These are phyloP conservation scores for Narcine bancroftii DNA, from an alignment of 2,113 vertebrate species.

Conservation along the genomic window DNA sequence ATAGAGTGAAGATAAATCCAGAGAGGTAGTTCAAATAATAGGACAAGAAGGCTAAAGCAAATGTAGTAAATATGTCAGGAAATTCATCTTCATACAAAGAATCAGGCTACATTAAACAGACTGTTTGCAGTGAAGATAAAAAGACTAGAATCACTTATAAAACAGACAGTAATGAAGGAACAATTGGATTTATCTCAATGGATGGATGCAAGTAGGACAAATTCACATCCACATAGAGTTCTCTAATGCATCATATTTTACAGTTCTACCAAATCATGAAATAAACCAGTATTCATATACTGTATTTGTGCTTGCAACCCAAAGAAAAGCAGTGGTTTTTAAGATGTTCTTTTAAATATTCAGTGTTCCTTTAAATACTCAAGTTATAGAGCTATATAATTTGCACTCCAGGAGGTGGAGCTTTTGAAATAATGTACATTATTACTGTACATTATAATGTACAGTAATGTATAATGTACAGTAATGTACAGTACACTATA, in stretches of 20 bases:
- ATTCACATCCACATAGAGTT: neutral
- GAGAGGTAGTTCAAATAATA: neutral
- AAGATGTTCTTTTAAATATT: neutral
- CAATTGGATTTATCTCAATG: neutral
- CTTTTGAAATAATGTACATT: too few relatives aligned
- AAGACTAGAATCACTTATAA: constrained; percentile 8
- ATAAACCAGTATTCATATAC: neutral
- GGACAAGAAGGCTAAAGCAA: neutral
- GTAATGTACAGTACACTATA: too few relatives aligned
- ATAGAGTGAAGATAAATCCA: neutral
- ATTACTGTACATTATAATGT: too few relatives aligned
- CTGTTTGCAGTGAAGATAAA: neutral
- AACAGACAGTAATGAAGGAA: constrained; percentile 2
- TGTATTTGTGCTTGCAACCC: neutral
- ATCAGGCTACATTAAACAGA: neutral
- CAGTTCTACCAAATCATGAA: neutral
- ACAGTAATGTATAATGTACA: too few relatives aligned
- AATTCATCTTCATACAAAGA: neutral
- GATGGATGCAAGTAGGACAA: neutral
- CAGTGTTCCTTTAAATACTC: too few relatives aligned
- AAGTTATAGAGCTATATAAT: too few relatives aligned
- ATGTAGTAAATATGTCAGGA: neutral
- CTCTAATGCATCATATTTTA: neutral
- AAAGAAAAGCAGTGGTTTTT: neutral
- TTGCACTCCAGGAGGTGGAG: neutral